Base-by-base conservation (phyloP, 1,140 invertebrate genomes). In the Ceratosolen fusciceps region DNA sequence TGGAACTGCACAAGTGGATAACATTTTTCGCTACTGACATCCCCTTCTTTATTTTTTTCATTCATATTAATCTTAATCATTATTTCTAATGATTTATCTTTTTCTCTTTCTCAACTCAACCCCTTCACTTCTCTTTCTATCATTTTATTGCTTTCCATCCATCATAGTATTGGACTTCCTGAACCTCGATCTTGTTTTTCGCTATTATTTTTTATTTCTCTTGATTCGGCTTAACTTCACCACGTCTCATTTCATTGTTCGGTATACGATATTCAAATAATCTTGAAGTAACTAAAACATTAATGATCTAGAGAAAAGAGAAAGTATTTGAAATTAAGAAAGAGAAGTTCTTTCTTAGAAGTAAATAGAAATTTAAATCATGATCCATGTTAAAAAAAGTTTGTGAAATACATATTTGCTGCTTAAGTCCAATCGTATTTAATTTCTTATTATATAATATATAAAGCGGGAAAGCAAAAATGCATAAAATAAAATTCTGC, bases 371-470 rank as follows among this genome's bases (percentile, higher is more conserved):
- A 16, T 49, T 7, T 39, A 79, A 31, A 71, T 67, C 82, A 76
- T 82, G 81, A 84, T 85, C 83, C 83, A 85, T 82, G 85, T 83
- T 82, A 74, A 54, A 76, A n/a, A n/a, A n/a, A n/a, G n/a, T n/a
- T n/a, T n/a, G n/a, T n/a, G n/a, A n/a, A 83, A 85, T 84, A 84
- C 82, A 83, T 85, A 81, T 75, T 21, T 49, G 39, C 52, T 37
- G 60, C 31, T 16, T 12, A 37, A 65, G 60, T 31, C 4, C 19
- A 8, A 49, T 52, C 26, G n/a, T n/a, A n/a, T n/a, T n/a, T n/a
- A n/a, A n/a, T n/a, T n/a, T n/a, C n/a, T n/a, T n/a, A n/a, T n/a
- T n/a, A n/a, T n/a, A n/a, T n/a, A n/a, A n/a, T n/a, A n/a, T n/a
- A n/a, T n/a, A n/a, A n/a, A n/a, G n/a, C n/a, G n/a, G n/a, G n/a